Percentiles rank a stretch among this genome's conserved stretches.
These are phyloP conservation scores for Enteromius afrohamiltoni DNA, from an alignment of 2,797 vertebrate genomes.

Conservation along the genomic window DNA sequence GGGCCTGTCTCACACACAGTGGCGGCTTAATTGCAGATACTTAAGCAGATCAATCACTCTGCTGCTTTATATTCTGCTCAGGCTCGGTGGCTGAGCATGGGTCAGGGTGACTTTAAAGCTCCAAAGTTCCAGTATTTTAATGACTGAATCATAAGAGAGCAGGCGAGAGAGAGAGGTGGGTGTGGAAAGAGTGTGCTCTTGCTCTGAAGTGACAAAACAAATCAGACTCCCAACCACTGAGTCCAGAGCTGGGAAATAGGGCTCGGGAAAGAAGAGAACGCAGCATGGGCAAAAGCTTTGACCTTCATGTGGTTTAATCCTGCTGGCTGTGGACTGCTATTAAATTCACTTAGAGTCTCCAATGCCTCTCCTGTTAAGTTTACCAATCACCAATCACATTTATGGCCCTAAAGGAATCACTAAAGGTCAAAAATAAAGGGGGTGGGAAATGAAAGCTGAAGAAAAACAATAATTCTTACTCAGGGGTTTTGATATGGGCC, in stretches of 20 bases:
- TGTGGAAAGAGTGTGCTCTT: constrained; percentile 45
- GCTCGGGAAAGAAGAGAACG: constrained; percentile 44
- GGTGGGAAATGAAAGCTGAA: background rate
- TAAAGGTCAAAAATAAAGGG: constrained; percentile 17
- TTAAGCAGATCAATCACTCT: constrained; percentile 74
- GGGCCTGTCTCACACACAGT: constrained; percentile 55
- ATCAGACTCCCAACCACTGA: constrained; percentile 68
- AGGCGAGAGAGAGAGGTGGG: constrained; percentile 26
- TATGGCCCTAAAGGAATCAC: constrained; percentile 11
- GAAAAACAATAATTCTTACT: background rate
- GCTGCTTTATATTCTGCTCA: constrained; percentile 71
- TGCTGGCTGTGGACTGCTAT: constrained; percentile 45
- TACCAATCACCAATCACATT: constrained; percentile 43
- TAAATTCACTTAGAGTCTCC: constrained; percentile 53
- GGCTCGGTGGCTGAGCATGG: constrained; percentile 58
- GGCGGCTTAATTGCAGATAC: constrained; percentile 74
- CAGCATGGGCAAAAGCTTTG: constrained; percentile 52
- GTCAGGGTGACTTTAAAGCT: constrained; percentile 73
- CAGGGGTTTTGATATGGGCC: background rate
- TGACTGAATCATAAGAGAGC: constrained; percentile 70
- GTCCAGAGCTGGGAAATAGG: constrained; percentile 59
- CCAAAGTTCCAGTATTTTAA: constrained; percentile 76
- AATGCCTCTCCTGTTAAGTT: constrained; percentile 40
- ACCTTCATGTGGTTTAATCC: constrained; percentile 61
- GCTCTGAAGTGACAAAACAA: constrained; percentile 67